Evolutionary conservation across 2,113 vertebrate species (phyloP), one percentile per base, ranked within the genome.

Genomic region (Otocyon megalotis): DNA sequence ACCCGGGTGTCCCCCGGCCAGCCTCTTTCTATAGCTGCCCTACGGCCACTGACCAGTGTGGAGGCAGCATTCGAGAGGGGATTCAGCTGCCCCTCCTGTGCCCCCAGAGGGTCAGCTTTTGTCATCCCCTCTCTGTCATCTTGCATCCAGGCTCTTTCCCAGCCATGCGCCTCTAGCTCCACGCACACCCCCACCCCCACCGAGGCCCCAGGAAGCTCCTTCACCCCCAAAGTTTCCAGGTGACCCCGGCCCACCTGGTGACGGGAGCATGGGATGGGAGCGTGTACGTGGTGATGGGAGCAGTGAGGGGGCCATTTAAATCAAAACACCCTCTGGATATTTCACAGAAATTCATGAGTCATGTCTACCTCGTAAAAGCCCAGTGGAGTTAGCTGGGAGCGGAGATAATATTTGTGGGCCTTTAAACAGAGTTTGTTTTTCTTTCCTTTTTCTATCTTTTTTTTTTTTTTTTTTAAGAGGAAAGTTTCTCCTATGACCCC

Each of bases 281-380:
- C 48, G 48, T 93, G 90, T 79, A 90, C 28, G 1, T 79, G 71
- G 17, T 43, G 76, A 65, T 50, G 16, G 54, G 53, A 22, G 2
- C 79, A 83, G 74, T 4, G 56, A 54, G 4, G 92, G 93, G 88
- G 82, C 10, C 7, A 50, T 62, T 93, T 63, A 56, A 79, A 88
- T 71, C 91, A 76, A 83, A 98, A 96, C 85, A 80, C 35, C 1
- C 85, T 86, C 86, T 95, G 96, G 97, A 79, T 58, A 32, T 63
- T 97, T 93, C 92, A 93, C 82, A 96, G 88, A 87, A 97, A 74
- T 30, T 14, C 3, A 3, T 94, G 98, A 96, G 81, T 97, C 96
- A 88, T 63, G 63, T 97, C 96, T 96, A 93, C 96, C 96, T 92
- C 32, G 3, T 77, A 32, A 96, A 96, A 84, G 65, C 58, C n/a